A percentile compares a stretch with the other conserved stretches of the same genome.
phyloP scores from a whole-genome alignment of 2,113 vertebrate species.

The Marcusenius ussheri region DNA sequence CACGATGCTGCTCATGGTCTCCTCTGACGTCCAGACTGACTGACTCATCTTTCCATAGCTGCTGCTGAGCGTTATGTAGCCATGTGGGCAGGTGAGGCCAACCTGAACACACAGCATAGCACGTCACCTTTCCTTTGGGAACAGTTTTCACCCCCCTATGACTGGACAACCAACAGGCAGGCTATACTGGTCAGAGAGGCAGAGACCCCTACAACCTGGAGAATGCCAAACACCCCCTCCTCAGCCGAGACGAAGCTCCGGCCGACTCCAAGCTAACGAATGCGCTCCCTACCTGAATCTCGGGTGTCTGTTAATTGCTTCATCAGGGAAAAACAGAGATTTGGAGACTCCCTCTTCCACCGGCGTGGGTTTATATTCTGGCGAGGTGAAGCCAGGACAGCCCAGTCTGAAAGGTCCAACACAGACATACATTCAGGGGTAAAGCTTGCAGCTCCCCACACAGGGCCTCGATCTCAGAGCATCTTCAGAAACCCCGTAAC shows the following conservation, averaged over 20 bases:
- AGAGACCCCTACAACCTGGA: not conserved
- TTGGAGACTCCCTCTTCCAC: constrained; percentile 82
- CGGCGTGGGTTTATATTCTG: constrained; percentile 73
- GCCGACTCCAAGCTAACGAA: not conserved
- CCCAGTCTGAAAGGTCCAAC: constrained; percentile 68
- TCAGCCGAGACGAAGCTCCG: not conserved
- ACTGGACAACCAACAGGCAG: not conserved
- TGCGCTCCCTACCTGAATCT: constrained; percentile 75
- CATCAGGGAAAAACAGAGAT: constrained; percentile 93
- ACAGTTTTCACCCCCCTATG: not conserved
- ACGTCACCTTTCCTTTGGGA: not conserved
- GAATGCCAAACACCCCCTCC: not conserved
- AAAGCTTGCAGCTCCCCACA: not conserved
- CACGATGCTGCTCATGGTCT: not conserved
- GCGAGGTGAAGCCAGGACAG: constrained; percentile 86
- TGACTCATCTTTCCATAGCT: not conserved
- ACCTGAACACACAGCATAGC: not conserved
- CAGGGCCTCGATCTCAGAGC: not conserved
- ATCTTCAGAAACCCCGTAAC: not conserved
- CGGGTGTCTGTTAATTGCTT: constrained; percentile 91
- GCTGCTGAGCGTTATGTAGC: not conserved
- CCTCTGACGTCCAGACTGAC: not conserved
- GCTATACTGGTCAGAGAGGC: not conserved
- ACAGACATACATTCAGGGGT: not conserved
- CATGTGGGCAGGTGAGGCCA: not conserved